Percentiles rank a stretch among this genome's conserved stretches.
Evolutionary conservation across 2,888 invertebrate species (phyloP).

Genomic region (Brachynemurus nebulosus): DNA sequence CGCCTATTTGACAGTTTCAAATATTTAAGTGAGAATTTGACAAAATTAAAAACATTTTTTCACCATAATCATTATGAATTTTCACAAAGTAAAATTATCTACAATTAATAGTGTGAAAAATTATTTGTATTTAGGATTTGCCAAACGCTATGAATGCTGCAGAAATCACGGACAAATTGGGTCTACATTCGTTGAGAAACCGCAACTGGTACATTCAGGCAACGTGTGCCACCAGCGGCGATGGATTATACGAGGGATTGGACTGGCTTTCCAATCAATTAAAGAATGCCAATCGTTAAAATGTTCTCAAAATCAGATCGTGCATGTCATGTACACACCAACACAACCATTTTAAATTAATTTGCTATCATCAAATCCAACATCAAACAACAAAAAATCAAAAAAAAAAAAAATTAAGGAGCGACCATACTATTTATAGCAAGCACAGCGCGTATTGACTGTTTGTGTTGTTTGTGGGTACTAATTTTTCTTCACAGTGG

Average conservation of each 20-base stretch:
- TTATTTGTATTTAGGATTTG: constrained; percentile 59
- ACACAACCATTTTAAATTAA: constrained; percentile 6
- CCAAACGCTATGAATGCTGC: constrained; percentile 99
- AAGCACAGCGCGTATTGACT: no score
- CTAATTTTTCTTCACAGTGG: neutral
- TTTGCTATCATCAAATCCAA: constrained; percentile 6
- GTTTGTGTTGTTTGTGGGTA: constrained; percentile 11
- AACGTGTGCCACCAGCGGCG: constrained; percentile 97
- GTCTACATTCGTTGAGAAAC: constrained; percentile 93
- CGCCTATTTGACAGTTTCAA: no score
- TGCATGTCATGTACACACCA: constrained; percentile 5
- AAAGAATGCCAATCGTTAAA: constrained; percentile 95
- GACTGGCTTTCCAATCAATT: constrained; percentile 99
- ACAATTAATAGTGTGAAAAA: neutral
- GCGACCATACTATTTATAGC: no score
- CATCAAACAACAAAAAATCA: neutral
- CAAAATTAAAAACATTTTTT: no score
- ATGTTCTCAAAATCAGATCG: constrained; percentile 13
- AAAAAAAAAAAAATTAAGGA: neutral
- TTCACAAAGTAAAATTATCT: no score
- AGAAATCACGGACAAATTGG: constrained; percentile 98
- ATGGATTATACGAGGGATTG: constrained; percentile 97
- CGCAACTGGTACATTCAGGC: constrained; percentile 97
- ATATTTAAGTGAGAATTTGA: no score
- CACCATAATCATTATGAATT: no score